Conservation (phyloP, 92 coral and sea anemone genomes). For the Palythoa grandis region DNA sequence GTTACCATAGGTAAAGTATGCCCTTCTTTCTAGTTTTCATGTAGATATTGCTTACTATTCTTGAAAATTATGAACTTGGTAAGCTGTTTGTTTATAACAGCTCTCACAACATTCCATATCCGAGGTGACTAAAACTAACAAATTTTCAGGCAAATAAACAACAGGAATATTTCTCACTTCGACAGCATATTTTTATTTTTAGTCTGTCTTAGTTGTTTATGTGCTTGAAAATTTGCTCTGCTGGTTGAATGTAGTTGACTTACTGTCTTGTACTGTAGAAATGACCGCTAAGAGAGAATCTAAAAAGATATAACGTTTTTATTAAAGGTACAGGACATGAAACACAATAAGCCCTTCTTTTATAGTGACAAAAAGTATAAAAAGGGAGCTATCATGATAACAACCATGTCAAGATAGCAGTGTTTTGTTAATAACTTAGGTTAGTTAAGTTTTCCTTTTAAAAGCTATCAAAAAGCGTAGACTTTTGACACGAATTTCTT, state of each 20-base stretch:
- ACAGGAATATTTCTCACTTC: neutral
- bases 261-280: conserved; percentile 34
- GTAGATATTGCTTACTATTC: neutral
- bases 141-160: conserved; percentile 20
- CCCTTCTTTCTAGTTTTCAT: neutral
- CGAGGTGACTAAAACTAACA: conserved; percentile 20
- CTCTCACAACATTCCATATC: conserved; percentile 27
- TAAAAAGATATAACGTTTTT: neutral
- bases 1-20: neutral
- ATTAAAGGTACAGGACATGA: neutral
- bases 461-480: neutral
- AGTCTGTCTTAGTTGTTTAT: neutral
- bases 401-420: neutral
- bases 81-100: neutral
- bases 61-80: neutral
- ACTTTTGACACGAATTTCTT: neutral
- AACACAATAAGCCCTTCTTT: neutral
- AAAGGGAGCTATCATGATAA: neutral
- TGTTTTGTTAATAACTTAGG: no score
- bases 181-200: neutral
- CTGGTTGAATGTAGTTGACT: neutral
- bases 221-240: conserved; percentile 26
- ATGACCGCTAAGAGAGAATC: conserved; percentile 1
- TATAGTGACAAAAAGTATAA: neutral
- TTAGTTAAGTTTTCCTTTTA: no score